Percentiles rank a stretch among this genome's conserved stretches.
Evolutionary conservation across 2,113 vertebrate genomes (phyloP).

Genomic region (Microcebus tavaratra): DNA sequence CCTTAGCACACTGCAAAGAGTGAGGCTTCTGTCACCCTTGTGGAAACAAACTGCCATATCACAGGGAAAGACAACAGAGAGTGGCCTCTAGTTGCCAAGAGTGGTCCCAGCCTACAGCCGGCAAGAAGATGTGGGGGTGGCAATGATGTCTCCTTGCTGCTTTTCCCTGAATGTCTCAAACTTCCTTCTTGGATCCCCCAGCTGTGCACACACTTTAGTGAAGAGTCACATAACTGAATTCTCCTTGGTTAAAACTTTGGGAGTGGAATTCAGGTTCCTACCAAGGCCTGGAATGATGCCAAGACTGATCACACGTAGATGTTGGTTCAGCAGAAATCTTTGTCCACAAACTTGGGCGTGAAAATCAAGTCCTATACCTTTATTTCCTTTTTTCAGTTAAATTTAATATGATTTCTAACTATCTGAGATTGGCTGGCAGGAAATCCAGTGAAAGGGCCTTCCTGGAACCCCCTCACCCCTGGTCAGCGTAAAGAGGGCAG

Average conservation of each 20-base stretch:
- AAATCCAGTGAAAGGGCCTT: not conserved
- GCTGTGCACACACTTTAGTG: not conserved
- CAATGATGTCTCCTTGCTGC: not conserved
- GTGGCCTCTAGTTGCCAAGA: not conserved
- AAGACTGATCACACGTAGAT: not conserved
- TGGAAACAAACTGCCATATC: not conserved
- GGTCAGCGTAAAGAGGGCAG: not conserved
- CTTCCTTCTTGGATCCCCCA: not conserved
- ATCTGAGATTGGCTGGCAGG: not conserved
- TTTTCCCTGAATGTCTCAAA: not conserved
- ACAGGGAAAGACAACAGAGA: accelerated
- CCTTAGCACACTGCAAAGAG: not conserved
- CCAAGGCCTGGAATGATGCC: not conserved
- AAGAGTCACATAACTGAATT: not conserved
- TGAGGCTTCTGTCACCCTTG: not conserved
- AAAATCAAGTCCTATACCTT: not conserved
- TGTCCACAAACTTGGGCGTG: not conserved
- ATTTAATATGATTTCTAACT: not conserved
- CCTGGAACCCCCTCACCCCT: accelerated
- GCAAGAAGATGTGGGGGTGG: not conserved
- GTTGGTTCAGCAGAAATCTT: not conserved
- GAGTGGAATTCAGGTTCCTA: not conserved
- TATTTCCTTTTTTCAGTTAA: not conserved
- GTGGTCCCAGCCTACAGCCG: no score
- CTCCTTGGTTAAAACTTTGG: not conserved